phyloP scores from a whole-genome alignment of 2,113 vertebrate species.

The Pteropus alecto region DNA sequence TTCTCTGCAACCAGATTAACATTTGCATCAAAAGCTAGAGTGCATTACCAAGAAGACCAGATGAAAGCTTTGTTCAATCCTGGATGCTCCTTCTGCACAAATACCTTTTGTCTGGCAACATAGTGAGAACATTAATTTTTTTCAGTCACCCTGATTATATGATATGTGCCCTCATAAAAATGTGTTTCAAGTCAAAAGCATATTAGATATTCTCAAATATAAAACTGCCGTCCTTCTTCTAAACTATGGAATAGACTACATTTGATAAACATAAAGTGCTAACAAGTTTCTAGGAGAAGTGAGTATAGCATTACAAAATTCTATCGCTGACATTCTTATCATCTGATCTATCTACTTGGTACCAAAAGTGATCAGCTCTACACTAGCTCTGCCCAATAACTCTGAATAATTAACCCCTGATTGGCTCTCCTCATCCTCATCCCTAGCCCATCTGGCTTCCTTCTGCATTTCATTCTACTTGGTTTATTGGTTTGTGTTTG shows the following conservation, averaged over 20 bases:
- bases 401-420: neutral
- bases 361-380: neutral
- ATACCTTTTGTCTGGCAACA: neutral
- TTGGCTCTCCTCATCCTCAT: neutral
- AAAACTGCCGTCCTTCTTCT: slow-evolving; percentile 3
- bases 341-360: neutral
- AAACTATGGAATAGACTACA: neutral
- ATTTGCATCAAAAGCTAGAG: neutral
- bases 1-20: neutral
- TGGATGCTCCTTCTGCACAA: neutral
- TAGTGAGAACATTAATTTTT: neutral
- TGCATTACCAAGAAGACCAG: neutral
- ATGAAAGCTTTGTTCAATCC: neutral
- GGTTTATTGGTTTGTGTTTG: neutral
- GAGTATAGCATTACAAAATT: neutral
- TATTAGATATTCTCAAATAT: neutral
- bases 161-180: neutral
- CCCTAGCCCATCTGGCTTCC: neutral
- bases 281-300: neutral
- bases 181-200: neutral
- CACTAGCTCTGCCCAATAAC: neutral
- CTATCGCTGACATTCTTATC: neutral
- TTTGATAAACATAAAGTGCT: neutral
- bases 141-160: neutral
- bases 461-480: neutral